phyloP scores from a whole-genome alignment of 2,113 vertebrate genomes.

The Hydrolagus affinis region DNA sequence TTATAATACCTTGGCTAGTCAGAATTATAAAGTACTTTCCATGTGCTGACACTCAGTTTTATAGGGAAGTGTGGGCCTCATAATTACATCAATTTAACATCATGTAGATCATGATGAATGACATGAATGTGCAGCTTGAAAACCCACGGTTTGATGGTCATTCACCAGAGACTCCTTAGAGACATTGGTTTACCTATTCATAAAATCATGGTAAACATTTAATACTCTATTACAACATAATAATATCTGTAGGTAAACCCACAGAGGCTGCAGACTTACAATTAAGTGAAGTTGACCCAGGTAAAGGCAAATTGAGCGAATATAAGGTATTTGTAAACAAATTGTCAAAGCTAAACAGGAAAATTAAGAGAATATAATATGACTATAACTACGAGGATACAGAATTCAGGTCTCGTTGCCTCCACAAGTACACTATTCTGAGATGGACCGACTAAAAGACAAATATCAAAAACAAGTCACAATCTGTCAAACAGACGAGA shows the following conservation, averaged over 20 bases:
- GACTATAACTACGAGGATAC: slow-evolving; percentile 13
- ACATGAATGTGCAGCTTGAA: not conserved
- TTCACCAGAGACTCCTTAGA: slow-evolving; percentile 10
- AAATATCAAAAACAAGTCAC: not conserved
- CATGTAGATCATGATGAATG: not conserved
- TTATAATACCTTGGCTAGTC: not conserved
- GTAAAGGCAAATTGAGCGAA: slow-evolving; percentile 26
- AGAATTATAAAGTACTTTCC: not conserved
- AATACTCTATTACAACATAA: not conserved
- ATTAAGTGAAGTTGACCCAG: slow-evolving; percentile 12
- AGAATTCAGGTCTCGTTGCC: not conserved
- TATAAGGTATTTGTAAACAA: slow-evolving; percentile 18
- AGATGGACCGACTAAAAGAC: not conserved
- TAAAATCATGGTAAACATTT: not conserved
- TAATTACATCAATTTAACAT: not conserved
- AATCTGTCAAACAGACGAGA: not conserved
- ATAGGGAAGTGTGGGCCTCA: not conserved
- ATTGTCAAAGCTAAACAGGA: slow-evolving; percentile 26
- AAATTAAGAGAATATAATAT: slow-evolving; percentile 12
- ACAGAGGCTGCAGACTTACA: slow-evolving; percentile 9
- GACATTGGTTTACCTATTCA: not conserved
- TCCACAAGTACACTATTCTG: not conserved
- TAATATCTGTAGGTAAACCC: not conserved
- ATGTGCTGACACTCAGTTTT: slow-evolving; percentile 9
- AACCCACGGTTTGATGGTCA: not conserved